A percentile compares a stretch with the other conserved stretches of the same genome.
Evolutionary conservation across 2,113 vertebrate genomes (phyloP).

Genomic region (Ciconia stormi): DNA sequence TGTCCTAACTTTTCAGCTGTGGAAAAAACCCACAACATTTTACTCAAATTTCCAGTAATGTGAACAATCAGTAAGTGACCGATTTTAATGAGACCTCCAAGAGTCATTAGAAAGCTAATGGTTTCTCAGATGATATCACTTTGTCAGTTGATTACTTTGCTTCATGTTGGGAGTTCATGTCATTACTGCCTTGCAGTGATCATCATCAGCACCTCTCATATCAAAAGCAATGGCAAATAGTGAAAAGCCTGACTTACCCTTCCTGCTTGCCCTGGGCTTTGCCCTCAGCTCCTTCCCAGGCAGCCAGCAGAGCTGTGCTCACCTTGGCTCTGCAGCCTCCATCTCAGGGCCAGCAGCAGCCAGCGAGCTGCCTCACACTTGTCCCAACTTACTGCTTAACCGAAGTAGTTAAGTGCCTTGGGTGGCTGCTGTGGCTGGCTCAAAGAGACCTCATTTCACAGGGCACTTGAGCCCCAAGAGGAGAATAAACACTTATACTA

Average conservation of each 20-base stretch:
- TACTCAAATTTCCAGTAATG: conserved; percentile 1
- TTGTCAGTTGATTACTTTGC: conserved; percentile 28
- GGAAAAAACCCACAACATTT: background rate
- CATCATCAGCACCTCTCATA: background rate
- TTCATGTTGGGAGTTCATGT: background rate
- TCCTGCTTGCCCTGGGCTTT: background rate
- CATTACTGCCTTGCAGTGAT: background rate
- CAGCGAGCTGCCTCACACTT: background rate
- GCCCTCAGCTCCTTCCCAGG: background rate
- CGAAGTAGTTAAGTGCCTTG: background rate
- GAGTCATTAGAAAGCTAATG: conserved; percentile 41
- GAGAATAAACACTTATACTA: background rate
- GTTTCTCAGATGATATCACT: conserved; percentile 10
- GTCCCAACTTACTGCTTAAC: too few relatives aligned
- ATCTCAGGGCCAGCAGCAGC: background rate
- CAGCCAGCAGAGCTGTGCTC: background rate
- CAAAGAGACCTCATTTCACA: background rate
- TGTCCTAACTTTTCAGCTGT: background rate
- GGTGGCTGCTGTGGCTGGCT: background rate
- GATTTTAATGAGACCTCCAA: conserved; percentile 29
- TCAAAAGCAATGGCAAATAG: background rate
- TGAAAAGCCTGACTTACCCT: background rate
- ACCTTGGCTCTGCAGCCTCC: background rate
- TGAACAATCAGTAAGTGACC: conserved; percentile 27
- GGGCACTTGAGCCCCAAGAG: background rate